Base-by-base conservation (phyloP, 2,797 vertebrate species). In the Platyrinchus mystaceus region DNA sequence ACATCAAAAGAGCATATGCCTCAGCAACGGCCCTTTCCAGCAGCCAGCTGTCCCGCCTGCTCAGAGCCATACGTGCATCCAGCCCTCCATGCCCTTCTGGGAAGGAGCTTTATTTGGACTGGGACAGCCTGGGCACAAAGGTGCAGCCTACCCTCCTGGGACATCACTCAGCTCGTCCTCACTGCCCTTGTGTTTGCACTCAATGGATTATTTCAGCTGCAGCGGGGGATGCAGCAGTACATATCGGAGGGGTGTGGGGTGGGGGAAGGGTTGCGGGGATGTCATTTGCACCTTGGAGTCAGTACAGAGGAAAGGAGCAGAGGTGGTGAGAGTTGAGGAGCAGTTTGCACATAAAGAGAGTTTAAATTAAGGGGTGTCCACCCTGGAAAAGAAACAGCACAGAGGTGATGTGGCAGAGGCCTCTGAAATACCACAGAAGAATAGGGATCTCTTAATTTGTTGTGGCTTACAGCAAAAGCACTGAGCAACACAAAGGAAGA, bases 1-100 rank as follows among this genome's bases (percentile, higher is more conserved):
- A 95, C 89, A 90, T 95, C 90, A 97, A 95, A 95, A 66, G 79
- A 94, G 43, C 91, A 92, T 52, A 86, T 86, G 93, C 53, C 73
- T 94, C 75, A 69, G 30, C 49, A 89, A n/a, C 1, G 0, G 30
- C 32, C 49, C 47, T 62, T 77, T 76, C 83, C 93, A 78, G 58
- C 73, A 91, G 66, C 36, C 90, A 89, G 87, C 90, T 91, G 68
- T 88, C 76, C 83, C 0, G 4, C 39, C 63, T 44, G 66, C 85
- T 76, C 66, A 44, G 43, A 77, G 36, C 59, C 92, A 84, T 74
- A 81, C 89, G 69, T 2, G 2, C 53, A 36, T 41, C 17, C 55
- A 83, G 44, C 6, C 56, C 50, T 47, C 28, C 10, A 4, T 14
- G 60, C 16, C 52, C 58, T 64, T 50, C 79, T 84, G 60, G 53